Evolutionary conservation across 2,888 invertebrate species (phyloP).

Genomic region (Trichacis sp.): DNA sequence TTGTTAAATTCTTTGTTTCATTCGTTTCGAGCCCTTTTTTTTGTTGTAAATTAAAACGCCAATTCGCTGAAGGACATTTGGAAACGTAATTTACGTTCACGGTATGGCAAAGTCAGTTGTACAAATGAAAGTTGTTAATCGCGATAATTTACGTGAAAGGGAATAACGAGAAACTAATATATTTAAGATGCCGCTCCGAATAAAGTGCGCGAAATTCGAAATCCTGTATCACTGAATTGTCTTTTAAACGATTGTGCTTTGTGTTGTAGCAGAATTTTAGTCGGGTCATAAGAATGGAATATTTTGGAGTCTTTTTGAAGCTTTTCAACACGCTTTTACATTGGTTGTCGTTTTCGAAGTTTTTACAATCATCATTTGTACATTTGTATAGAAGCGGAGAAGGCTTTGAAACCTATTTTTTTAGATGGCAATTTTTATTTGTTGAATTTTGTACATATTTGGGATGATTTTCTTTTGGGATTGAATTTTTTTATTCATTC

Average conservation of each 20-base stretch:
- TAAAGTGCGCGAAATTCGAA: not conserved
- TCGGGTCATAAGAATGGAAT: no score
- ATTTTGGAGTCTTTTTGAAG: not conserved
- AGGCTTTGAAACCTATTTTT: not conserved
- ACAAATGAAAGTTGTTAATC: conserved; percentile 56
- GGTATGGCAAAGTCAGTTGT: conserved; percentile 54
- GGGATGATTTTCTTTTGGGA: not conserved
- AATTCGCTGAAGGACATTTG: no score
- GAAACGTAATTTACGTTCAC: conserved; percentile 47
- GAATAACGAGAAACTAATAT: conserved; percentile 1
- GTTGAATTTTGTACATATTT: not conserved
- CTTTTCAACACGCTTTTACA: not conserved
- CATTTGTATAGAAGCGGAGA: not conserved
- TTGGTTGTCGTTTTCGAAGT: not conserved
- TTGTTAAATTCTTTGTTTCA: conserved; percentile 2
- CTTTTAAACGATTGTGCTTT: no score
- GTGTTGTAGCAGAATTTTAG: no score
- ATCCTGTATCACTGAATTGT: not conserved
- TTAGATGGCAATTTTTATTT: not conserved
- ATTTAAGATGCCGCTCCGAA: not conserved
- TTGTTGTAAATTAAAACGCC: no score
- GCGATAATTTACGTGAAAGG: not conserved
- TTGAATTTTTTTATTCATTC: not conserved
- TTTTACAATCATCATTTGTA: not conserved
- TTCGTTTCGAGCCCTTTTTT: no score